These are phyloP conservation scores for Lophochroa leadbeateri DNA, from an alignment of 2,113 vertebrate species.

Conservation along the genomic window DNA sequence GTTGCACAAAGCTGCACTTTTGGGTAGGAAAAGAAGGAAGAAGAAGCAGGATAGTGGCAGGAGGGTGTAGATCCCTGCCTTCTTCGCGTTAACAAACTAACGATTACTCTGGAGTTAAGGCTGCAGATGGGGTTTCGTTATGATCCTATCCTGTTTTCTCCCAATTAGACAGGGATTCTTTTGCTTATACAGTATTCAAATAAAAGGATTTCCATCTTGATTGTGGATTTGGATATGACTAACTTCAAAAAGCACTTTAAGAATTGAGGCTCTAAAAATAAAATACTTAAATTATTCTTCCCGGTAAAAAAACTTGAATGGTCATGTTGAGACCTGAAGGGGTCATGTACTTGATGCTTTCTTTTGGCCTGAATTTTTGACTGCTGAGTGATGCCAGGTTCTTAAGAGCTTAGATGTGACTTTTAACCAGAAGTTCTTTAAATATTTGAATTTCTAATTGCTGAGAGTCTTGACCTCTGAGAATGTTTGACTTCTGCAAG, in stretches of 20 bases:
- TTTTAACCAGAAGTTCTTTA: background rate
- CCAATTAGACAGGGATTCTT: background rate
- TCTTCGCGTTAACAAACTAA: background rate
- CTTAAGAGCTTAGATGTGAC: background rate
- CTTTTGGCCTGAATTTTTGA: background rate
- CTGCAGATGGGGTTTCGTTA: background rate
- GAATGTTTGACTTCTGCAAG: background rate
- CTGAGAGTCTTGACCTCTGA: background rate
- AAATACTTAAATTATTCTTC: background rate
- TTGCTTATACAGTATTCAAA: background rate
- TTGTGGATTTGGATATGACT: background rate
- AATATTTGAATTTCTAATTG: background rate
- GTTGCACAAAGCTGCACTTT: no score
- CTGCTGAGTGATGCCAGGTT: background rate
- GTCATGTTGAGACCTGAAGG: background rate
- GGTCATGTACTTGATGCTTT: background rate
- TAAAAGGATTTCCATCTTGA: background rate
- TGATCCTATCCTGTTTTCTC: background rate
- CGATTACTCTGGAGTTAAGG: background rate
- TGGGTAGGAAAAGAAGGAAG: no score
- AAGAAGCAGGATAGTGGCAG: no score
- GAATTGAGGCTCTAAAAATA: background rate
- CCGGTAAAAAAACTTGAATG: background rate
- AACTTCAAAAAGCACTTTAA: background rate
- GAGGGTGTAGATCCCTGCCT: no score